A percentile compares a stretch with the other conserved stretches of the same genome.
These are phyloP conservation scores for Pinctada fucata DNA, from an alignment of 2,888 invertebrate species.

Conservation along the genomic window DNA sequence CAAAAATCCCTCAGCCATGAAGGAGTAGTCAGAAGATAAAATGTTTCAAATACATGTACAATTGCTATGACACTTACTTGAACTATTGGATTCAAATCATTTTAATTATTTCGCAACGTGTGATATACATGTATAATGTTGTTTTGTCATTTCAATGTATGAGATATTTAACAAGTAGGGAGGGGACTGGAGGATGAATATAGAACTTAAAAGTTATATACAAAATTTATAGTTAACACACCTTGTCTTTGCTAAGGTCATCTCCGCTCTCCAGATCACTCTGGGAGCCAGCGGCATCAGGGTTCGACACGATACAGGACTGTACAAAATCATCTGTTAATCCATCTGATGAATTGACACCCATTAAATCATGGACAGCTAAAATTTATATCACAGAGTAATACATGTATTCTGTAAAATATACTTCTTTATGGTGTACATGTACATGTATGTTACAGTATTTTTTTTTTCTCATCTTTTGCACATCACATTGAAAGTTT, in stretches of 20 bases:
- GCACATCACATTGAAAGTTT: background rate
- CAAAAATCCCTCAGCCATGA: too few species aligned
- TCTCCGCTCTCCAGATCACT: conserved; percentile 67
- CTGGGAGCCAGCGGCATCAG: conserved; percentile 58
- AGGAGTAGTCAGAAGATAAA: too few species aligned
- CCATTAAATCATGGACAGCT: conserved; percentile 83
- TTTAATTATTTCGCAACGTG: too few species aligned
- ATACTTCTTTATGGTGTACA: background rate
- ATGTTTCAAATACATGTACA: too few species aligned
- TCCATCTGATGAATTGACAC: conserved; percentile 87
- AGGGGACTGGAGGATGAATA: too few species aligned
- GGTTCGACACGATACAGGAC: conserved; percentile 84
- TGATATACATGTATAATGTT: too few species aligned
- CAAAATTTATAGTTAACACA: too few species aligned
- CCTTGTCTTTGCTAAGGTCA: conserved; percentile 34
- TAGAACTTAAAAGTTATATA: too few species aligned
- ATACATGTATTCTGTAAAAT: background rate
- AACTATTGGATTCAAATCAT: too few species aligned
- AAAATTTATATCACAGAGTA: conserved; percentile 33
- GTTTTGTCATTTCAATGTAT: too few species aligned
- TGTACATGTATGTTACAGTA: background rate
- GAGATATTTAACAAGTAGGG: too few species aligned
- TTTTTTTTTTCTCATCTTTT: background rate
- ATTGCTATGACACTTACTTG: too few species aligned
- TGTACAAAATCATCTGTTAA: conserved; percentile 90